Evolutionary conservation across 2,113 vertebrate species (phyloP).

Genomic region (Oreochromis aureus): DNA sequence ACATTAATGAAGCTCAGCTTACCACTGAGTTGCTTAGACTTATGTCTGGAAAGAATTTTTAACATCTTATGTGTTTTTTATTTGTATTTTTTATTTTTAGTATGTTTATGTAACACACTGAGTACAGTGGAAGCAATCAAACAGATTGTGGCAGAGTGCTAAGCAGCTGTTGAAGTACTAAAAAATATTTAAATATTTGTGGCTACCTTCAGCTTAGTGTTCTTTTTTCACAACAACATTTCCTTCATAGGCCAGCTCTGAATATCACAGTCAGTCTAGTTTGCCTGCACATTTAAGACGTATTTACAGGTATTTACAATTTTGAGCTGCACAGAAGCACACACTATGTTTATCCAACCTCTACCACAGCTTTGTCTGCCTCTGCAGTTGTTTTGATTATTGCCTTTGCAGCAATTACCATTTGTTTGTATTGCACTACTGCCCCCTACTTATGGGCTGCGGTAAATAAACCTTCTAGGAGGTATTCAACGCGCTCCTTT

Average conservation of each 20-base stretch:
- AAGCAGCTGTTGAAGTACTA: constrained; percentile 1
- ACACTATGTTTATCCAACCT: background rate
- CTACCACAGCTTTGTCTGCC: background rate
- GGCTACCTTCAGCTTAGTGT: background rate
- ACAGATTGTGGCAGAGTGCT: background rate
- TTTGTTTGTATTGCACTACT: constrained; percentile 22
- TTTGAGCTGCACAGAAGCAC: background rate
- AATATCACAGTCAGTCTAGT: background rate
- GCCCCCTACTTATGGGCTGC: constrained; percentile 32
- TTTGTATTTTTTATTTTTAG: background rate
- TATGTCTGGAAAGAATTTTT: background rate
- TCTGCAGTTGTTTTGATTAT: background rate
- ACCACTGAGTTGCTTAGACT: background rate
- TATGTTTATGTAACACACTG: background rate
- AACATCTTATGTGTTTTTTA: background rate
- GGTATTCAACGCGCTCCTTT: background rate
- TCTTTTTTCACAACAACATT: background rate
- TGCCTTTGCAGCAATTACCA: constrained; percentile 3
- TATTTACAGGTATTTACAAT: background rate
- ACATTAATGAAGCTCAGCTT: too few species aligned
- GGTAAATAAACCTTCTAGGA: constrained; percentile 9
- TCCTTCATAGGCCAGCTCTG: background rate
- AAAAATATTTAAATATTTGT: background rate
- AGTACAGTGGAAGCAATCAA: constrained; percentile 9
- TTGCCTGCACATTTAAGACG: background rate